Evolutionary conservation across 2,113 vertebrate species (phyloP), one percentile per base, ranked within the genome.

Genomic region (Caranx melampygus): DNA sequence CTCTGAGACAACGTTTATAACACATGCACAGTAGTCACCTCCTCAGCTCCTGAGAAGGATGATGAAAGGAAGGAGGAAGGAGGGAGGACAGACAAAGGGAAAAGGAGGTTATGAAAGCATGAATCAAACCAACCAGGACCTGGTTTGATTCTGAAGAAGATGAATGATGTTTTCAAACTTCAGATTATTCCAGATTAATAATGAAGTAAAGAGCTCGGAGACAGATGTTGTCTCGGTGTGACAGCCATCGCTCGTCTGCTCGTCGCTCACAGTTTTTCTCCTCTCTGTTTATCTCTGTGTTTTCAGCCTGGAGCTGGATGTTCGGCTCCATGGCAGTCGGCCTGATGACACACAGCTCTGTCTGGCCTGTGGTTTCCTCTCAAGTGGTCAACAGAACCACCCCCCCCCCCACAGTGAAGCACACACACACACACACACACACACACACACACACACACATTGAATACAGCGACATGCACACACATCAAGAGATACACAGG

Each of bases 291-390:
- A 82, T 82, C 65, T 81, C 62, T 10, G 12, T 73, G 72, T 78
- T 62, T 83, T 82, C 33, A 40, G 72, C 34, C 64, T 74, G 34
- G 58, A 71, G 69, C 72, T 71, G 76, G 72, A 73, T 69, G 80
- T 79, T 81, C 6, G 67, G 75, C 87, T 86, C 81, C 79, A 65
- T 13, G 47, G 75, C 76, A 57, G 68, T 81, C 49, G 67, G 70
- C 72, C 69, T 70, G 89, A 88, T 94, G 90, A 94, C 90, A 93
- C 92, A 93, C 83, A 81, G 61, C 58, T 83, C 88, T 85, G 92
- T 92, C 91, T 93, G 92, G 91, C 84, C 86, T 91, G 90, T 90
- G 93, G 90, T 90, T 90, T 92, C 62, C 77, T 91, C 88, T 89
- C 60, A 91, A 89, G 85, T 87, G 88, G 91, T 89, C 89, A 84